Evolutionary conservation across 1,140 invertebrate genomes (phyloP), one percentile per base, ranked within the genome.

Genomic region (Dysdera silvatica): DNA sequence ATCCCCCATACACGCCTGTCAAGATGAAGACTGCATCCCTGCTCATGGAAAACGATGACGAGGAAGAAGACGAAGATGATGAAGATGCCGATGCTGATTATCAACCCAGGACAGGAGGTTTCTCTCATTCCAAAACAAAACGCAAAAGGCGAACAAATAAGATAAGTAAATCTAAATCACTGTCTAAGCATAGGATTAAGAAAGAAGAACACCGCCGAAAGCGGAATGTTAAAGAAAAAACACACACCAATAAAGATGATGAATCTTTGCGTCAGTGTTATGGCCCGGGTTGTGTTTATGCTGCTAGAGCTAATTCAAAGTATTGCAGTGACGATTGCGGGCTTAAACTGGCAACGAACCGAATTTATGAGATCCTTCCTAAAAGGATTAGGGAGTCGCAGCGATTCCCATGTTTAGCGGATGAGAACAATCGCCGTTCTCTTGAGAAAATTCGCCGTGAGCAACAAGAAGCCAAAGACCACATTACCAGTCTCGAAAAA

Each of bases 301-400:
- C 84, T 58, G 88, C 93, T 0, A 78, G 86, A 8, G 80, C 81
- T 28, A 85, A 85, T 14, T 95, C 91, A 49, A 98, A 98, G 78
- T 99, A 98, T 72, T 99, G 96, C 73, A 91, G 87, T 12, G 85
- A 95, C 68, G 83, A 88, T 59, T 99, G 96, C 76, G 96, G 96
- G 1, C 82, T 95, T 67, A 87, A 87, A 72, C 77, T 98, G 3
- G 95, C 95, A 0, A 91, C 87, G 2, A 87, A 69, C 67, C 76
- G 79, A 20, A 76, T 81, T 3, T 76, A 75, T 67, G 74, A 87
- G 80, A 84, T 91, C 6, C 73, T 98, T 18, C 94, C 94, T 0
- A 87, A 90, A 69, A 81, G 93, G n/a, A 87, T 97, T 61, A 90
- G 94, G 74, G 91, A 97, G 71, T 96, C 93, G 92, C 86, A 88